Evolutionary conservation across 2,113 vertebrate species (phyloP).

Genomic region (Mixornis gularis): DNA sequence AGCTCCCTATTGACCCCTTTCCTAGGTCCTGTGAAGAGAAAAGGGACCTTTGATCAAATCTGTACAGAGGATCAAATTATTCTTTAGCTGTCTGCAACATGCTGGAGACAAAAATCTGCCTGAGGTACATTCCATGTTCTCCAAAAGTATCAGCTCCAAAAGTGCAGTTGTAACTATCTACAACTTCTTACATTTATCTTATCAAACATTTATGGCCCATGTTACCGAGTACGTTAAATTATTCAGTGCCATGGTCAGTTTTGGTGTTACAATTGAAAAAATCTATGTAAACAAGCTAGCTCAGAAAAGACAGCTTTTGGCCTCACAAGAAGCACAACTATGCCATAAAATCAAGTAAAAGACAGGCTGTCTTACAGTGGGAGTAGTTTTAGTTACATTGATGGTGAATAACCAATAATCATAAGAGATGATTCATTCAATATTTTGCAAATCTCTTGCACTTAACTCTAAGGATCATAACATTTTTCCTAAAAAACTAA

Average conservation of each 20-base stretch:
- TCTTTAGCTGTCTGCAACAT: not conserved
- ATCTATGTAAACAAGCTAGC: not conserved
- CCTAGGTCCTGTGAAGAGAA: not conserved
- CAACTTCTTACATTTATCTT: not conserved
- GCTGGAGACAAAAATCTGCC: not conserved
- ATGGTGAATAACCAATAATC: not conserved
- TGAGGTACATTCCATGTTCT: not conserved
- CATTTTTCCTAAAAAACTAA: not conserved
- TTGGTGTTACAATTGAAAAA: not conserved
- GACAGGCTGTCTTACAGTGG: not conserved
- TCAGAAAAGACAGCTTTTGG: not conserved
- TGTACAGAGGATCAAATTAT: not conserved
- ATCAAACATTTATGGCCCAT: not conserved
- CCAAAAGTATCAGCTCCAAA: not conserved
- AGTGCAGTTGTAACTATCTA: not conserved
- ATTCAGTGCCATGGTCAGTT: not conserved
- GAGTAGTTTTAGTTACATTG: not conserved
- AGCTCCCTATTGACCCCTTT: not conserved
- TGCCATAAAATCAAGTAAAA: not conserved
- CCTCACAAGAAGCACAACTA: not conserved
- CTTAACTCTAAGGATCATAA: not conserved
- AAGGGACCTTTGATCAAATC: not conserved
- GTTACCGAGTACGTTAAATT: not conserved
- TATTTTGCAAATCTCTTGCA: not conserved
- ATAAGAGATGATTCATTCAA: not conserved